phyloP scores from a whole-genome alignment of 2,888 invertebrate genomes.

The Thereva unica region DNA sequence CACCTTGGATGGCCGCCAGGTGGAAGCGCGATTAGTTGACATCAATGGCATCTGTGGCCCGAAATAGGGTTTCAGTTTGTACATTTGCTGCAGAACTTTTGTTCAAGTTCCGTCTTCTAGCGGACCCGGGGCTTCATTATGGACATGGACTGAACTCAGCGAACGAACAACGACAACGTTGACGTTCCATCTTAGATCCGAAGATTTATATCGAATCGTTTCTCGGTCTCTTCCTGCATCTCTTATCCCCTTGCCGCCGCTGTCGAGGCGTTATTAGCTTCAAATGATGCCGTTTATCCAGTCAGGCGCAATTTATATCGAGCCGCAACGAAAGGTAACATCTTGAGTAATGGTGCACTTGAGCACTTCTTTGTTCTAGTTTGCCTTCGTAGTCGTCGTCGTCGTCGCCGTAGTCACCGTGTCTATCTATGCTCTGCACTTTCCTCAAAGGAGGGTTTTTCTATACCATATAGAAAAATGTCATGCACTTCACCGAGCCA shows the following conservation, averaged over 20 bases:
- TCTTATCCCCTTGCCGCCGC: not conserved
- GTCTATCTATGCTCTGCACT: no score
- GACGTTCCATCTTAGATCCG: constrained; percentile 14
- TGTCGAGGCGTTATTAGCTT: constrained; percentile 30
- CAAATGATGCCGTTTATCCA: constrained; percentile 38
- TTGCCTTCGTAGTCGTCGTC: not conserved
- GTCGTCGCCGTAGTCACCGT: not conserved
- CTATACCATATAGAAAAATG: no score
- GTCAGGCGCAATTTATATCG: constrained; percentile 33
- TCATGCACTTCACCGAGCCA: no score
- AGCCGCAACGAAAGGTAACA: constrained; percentile 32
- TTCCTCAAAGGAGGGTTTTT: no score
- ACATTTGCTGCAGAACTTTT: not conserved
- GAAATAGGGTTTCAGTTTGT: constrained; percentile 25
- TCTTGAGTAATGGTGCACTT: constrained; percentile 36
- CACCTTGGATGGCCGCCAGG: not conserved
- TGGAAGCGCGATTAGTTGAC: constrained; percentile 10
- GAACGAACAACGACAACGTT: not conserved
- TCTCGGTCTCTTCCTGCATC: not conserved
- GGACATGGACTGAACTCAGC: not conserved
- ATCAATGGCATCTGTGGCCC: constrained; percentile 15
- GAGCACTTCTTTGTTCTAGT: constrained; percentile 26
- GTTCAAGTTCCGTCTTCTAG: not conserved
- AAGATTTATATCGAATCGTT: constrained; percentile 16
- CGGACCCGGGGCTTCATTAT: not conserved